These are phyloP conservation scores for Shinisaurus crocodilurus DNA, from an alignment of 2,113 vertebrate species.

Conservation along the genomic window DNA sequence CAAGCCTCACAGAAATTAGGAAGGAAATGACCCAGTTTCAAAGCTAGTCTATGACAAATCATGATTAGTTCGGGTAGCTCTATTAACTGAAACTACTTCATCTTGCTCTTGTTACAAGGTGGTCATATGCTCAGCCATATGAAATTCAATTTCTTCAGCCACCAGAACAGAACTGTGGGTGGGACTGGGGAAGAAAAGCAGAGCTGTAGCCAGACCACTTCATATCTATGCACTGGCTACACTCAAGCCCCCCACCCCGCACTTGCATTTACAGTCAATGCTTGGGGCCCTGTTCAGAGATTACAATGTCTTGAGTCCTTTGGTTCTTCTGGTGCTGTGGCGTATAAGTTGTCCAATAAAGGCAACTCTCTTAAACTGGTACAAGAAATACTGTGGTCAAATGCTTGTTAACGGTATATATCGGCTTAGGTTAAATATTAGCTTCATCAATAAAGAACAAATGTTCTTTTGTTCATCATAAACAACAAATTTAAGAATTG, in stretches of 20 bases:
- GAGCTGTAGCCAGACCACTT: background rate
- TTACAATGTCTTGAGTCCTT: background rate
- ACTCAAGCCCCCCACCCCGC: too few species aligned
- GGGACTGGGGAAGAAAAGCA: background rate
- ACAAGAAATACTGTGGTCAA: background rate
- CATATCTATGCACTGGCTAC: background rate
- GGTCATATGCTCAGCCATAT: conserved; percentile 41
- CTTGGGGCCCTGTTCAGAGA: background rate
- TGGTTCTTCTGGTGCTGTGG: background rate
- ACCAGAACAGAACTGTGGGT: background rate
- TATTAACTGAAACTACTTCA: background rate
- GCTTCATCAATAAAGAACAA: background rate
- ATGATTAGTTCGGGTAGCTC: conserved; percentile 1
- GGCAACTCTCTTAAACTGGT: background rate
- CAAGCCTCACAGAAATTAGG: background rate
- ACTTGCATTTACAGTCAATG: background rate
- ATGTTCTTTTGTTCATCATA: too few species aligned
- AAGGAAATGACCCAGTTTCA: conserved; percentile 24
- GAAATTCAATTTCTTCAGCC: conserved; percentile 16
- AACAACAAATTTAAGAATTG: background rate
- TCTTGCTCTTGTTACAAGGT: background rate
- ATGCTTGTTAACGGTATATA: background rate
- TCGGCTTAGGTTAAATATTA: background rate
- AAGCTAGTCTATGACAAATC: conserved; percentile 24
- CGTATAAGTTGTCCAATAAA: background rate